Conservation (phyloP, 2,797 vertebrate genomes). For the Vespertilio murinus region DNA sequence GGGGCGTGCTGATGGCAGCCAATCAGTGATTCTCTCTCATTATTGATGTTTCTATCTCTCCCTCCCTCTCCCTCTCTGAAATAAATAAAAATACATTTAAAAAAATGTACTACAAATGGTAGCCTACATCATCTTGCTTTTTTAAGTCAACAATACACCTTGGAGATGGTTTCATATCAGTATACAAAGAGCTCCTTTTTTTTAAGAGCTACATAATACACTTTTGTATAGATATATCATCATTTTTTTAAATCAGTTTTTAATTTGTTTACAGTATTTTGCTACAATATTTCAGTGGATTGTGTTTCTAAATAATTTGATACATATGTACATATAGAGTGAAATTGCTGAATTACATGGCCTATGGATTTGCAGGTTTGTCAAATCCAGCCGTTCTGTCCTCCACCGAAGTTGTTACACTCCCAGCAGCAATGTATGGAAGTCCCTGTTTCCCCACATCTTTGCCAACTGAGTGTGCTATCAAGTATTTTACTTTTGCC, state of each 20-base stretch:
- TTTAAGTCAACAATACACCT: no score
- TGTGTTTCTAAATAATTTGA: neutral
- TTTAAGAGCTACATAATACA: neutral
- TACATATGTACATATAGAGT: neutral
- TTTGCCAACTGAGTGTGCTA: neutral
- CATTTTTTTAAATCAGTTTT: conserved; percentile 9
- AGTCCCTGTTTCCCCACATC: neutral
- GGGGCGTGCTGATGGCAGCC: no score
- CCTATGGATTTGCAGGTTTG: neutral
- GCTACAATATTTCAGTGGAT: neutral
- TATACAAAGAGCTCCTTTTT: neutral
- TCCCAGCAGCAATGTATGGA: neutral
- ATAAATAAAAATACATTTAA: no score
- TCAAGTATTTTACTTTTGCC: neutral
- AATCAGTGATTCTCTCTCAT: no score
- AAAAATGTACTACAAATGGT: no score
- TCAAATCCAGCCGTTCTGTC: neutral
- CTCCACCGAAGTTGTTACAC: neutral
- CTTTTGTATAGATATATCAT: neutral
- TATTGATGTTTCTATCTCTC: no score
- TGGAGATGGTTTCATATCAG: no score
- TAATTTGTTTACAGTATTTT: conserved; percentile 18
- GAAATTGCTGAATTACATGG: neutral
- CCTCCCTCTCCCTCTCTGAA: no score
- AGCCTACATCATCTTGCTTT: no score